Evolutionary conservation across 2,113 vertebrate genomes (phyloP), one percentile per base, ranked within the genome.

Genomic region (Daphoenositta chrysoptera): DNA sequence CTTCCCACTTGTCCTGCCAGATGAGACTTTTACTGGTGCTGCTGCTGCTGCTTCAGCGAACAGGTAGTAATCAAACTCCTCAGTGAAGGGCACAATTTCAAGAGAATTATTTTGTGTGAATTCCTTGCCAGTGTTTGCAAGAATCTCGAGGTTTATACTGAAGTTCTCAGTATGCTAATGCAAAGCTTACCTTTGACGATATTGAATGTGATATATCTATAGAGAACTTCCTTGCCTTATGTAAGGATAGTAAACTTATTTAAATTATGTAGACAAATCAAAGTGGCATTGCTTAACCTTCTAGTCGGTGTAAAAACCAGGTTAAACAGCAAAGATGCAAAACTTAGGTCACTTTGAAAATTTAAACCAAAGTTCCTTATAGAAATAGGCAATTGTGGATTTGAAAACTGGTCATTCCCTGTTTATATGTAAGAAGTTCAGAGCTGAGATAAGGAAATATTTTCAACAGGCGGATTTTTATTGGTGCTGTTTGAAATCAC

Each of bases 191-290:
- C 94, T 98, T 98, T 98, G 98, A 98, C 98, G 98, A 98, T 98
- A 98, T 98, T 98, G 98, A 98, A 98, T 98, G 98, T 98, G 98
- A 97, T 98, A 24, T 98, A 98, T 98, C 97, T 97, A 97, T 98
- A 98, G 98, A 98, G 94, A 97, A 94, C 97, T 87, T 98, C 97
- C 98, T 98, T 98, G 98, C 98, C 96, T 98, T 98, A 97, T 1
- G 97, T 98, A 95, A 98, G 96, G 97, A 97, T 93, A 96, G 96
- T 97, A 98, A 98, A 94, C 98, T 98, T 98, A 98, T 98, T 98
- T 98, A 98, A 99, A 94, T 98, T 99, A 99, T 99, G 98, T 98
- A 98, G 99, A 99, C 99, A 99, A 99, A 99, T 99, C 98, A 98
- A 98, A 98, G 98, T 98, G 98, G 97, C 98, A 96, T 97, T 97